A percentile compares a stretch with the other conserved stretches of the same genome.
Conservation (phyloP, 2,888 invertebrate genomes). For the Autographa gamma region DNA sequence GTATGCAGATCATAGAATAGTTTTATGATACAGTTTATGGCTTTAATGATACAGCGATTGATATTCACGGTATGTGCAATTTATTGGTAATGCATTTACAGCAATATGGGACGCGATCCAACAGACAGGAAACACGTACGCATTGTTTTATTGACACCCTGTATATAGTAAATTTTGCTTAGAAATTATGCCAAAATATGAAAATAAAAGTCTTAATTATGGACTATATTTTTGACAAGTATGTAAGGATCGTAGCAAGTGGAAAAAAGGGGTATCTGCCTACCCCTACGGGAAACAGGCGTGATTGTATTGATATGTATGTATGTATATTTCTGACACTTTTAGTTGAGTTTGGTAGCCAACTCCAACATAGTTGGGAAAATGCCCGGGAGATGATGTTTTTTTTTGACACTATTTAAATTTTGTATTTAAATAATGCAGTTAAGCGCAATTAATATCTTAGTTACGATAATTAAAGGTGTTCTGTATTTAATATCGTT, state of each 20-base stretch:
- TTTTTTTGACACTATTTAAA: too few species aligned
- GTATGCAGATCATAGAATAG: neutral
- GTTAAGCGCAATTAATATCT: neutral
- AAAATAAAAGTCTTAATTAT: neutral
- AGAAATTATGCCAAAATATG: neutral
- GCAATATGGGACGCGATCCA: conserved; percentile 15
- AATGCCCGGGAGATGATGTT: too few species aligned
- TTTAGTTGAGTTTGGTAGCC: too few species aligned
- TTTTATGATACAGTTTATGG: conserved; percentile 22
- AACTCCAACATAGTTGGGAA: too few species aligned
- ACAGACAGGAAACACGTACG: conserved; percentile 11
- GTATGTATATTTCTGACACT: too few species aligned
- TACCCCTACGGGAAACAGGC: too few species aligned
- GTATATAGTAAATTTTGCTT: neutral
- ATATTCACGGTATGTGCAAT: conserved; percentile 33
- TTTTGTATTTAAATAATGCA: too few species aligned
- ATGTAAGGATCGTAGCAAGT: too few species aligned
- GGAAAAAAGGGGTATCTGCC: too few species aligned
- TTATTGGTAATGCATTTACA: conserved; percentile 22
- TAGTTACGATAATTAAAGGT: neutral
- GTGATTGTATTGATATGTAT: too few species aligned
- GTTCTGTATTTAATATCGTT: neutral
- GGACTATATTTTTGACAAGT: neutral
- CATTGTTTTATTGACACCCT: conserved; percentile 6
- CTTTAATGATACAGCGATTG: conserved; percentile 40